Percentiles rank a stretch among this genome's conserved stretches.
phyloP scores from a whole-genome alignment of 1,140 invertebrate species.

The Bombus sibiricus region DNA sequence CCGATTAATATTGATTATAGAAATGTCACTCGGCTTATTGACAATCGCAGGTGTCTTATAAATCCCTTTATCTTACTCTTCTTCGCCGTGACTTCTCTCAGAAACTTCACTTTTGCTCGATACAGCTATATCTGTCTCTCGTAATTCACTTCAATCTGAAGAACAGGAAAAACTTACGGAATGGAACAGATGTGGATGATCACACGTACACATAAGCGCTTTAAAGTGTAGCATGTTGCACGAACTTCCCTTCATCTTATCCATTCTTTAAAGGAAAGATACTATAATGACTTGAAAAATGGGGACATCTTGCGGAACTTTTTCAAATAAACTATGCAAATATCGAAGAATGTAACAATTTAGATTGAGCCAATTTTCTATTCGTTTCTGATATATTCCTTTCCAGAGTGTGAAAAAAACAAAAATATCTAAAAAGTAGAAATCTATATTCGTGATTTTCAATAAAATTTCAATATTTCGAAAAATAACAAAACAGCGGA shows the following conservation, averaged over 20 bases:
- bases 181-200: constrained; percentile 1
- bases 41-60: neutral
- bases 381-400: no score
- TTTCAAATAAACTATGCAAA: no score
- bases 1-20: neutral
- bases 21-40: neutral
- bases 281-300: no score
- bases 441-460: no score
- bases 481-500: no score
- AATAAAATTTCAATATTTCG: no score
- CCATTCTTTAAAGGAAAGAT: no score
- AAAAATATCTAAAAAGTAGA: no score
- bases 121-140: neutral
- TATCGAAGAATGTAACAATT: no score
- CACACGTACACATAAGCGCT: neutral
- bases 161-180: neutral
- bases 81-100: neutral
- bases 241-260: neutral
- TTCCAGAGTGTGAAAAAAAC: no score
- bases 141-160: neutral
- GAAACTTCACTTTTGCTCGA: neutral
- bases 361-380: no score
- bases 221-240: neutral
- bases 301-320: no score
- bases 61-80: neutral